Percentiles rank a stretch among this genome's conserved stretches.
These are phyloP conservation scores for Erinaceus europaeus DNA, from an alignment of 2,113 vertebrate species.

Conservation along the genomic window DNA sequence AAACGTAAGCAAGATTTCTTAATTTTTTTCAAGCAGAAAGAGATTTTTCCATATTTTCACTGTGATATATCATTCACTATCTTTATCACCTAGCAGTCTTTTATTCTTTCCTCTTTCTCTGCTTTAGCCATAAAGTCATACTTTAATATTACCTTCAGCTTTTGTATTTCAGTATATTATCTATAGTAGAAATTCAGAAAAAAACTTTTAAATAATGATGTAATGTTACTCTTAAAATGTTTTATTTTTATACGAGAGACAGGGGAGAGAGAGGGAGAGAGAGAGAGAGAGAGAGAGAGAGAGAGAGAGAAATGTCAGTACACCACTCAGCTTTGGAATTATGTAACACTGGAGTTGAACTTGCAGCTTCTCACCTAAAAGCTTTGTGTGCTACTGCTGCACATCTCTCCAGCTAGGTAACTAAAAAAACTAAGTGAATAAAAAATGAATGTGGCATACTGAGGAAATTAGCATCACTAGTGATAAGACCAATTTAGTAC, in stretches of 20 bases:
- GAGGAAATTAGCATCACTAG: not conserved
- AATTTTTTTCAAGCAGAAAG: not conserved
- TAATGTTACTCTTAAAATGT: no score
- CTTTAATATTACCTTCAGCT: not conserved
- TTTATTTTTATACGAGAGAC: no score
- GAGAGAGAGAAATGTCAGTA: no score
- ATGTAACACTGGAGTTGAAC: no score
- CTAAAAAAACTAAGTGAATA: not conserved
- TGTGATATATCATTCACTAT: not conserved
- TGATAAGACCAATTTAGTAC: not conserved
- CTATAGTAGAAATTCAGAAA: not conserved
- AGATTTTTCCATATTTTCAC: not conserved
- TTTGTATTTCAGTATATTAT: not conserved
- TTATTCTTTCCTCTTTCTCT: not conserved
- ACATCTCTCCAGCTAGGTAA: no score
- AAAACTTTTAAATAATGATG: not conserved
- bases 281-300: no score
- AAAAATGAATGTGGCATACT: not conserved
- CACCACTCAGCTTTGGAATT: no score
- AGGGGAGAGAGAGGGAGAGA: no score
- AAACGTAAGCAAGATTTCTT: not conserved
- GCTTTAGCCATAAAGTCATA: fast-evolving
- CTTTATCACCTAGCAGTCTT: not conserved
- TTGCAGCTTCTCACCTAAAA: no score
- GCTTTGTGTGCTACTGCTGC: no score